Evolutionary conservation across 2,797 vertebrate genomes (phyloP).

Genomic region (Acridotheres tristis): DNA sequence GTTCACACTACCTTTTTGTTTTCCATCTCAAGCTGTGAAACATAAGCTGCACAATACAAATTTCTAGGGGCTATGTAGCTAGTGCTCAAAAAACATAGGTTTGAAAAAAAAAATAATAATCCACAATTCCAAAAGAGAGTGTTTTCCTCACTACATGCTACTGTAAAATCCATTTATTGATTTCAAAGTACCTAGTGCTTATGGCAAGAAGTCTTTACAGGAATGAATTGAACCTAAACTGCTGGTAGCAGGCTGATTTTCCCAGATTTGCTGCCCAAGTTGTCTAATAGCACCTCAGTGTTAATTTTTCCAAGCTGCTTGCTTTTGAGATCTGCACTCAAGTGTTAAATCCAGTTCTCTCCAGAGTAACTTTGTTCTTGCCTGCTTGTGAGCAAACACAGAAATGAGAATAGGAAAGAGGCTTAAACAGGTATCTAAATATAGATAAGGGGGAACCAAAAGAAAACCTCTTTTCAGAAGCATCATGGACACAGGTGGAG

Average conservation of each 20-base stretch:
- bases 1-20: accelerated
- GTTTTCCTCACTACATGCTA: not conserved
- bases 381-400: not conserved
- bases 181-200: not conserved
- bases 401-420: not conserved
- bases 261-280: not conserved
- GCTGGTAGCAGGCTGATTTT: not conserved
- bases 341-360: not conserved
- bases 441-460: not conserved
- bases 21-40: not conserved
- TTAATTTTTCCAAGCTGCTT: not conserved
- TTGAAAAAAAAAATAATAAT: not conserved
- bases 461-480: not conserved
- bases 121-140: not conserved
- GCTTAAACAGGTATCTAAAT: not conserved
- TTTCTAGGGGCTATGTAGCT: not conserved
- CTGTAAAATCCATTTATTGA: not conserved
- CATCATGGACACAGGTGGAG: not conserved
- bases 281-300: not conserved
- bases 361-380: not conserved
- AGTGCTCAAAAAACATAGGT: not conserved
- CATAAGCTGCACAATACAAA: not conserved
- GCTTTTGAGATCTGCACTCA: not conserved
- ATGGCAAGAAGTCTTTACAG: not conserved
- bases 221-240: not conserved